Evolutionary conservation across 1,140 invertebrate species (phyloP).

Genomic region (Platyscapa corneri): DNA sequence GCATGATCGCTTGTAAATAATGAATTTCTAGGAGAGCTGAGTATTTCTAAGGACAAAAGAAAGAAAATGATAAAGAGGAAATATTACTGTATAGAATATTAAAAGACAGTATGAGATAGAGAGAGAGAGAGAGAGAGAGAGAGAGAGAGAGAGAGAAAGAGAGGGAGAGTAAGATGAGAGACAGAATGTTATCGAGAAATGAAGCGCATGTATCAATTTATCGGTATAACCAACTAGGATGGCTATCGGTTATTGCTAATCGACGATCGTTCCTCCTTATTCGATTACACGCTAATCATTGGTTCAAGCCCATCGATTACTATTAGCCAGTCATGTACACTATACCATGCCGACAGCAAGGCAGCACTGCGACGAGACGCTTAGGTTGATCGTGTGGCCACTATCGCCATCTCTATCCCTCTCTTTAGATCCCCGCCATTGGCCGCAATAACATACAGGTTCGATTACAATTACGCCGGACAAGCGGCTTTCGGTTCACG

Average conservation of each 20-base stretch:
- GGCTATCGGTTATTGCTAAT: conserved; percentile 68
- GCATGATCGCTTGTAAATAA: not conserved
- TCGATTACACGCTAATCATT: conserved; percentile 69
- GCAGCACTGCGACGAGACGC: not conserved
- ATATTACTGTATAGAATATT: too few species aligned
- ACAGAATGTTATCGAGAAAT: conserved; percentile 38
- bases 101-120: not conserved
- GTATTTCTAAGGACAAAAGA: not conserved
- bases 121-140: not conserved
- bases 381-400: not conserved
- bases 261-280: conserved; percentile 67
- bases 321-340: conserved; percentile 57
- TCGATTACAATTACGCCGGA: not conserved
- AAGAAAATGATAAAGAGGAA: not conserved
- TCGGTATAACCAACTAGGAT: conserved; percentile 60
- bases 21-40: not conserved
- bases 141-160: not conserved
- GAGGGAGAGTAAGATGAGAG: too few species aligned
- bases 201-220: conserved; percentile 64
- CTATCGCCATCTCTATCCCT: not conserved
- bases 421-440: conserved; percentile 50
- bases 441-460: conserved; percentile 48
- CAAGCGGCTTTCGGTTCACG: not conserved
- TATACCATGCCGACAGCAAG: conserved; percentile 1
- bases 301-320: conserved; percentile 63